These are phyloP conservation scores for Silvanus unidentatus DNA, from an alignment of 2,888 invertebrate species.

Conservation along the genomic window DNA sequence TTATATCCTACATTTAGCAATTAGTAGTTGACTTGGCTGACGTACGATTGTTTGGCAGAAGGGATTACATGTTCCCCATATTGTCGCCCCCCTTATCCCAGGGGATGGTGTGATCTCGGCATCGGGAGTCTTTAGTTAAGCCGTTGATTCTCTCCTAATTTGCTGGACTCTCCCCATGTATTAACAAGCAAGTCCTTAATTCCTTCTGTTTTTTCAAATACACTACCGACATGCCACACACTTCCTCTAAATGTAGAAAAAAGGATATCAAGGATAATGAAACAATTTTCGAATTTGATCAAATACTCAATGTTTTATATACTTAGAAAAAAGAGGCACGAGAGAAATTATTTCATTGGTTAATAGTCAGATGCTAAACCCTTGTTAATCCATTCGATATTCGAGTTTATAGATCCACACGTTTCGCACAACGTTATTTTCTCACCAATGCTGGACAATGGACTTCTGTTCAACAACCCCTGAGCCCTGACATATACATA, in stretches of 20 bases:
- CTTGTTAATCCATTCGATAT: too few relatives aligned
- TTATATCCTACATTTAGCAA: slow-evolving; percentile 31
- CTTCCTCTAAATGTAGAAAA: background rate
- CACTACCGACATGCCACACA: slow-evolving; percentile 5
- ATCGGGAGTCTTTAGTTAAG: slow-evolving; percentile 36
- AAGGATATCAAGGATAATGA: too few relatives aligned
- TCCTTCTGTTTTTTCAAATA: background rate
- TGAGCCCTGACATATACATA: background rate
- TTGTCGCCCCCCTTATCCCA: slow-evolving; percentile 29
- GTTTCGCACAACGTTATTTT: too few relatives aligned
- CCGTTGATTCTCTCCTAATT: slow-evolving; percentile 42
- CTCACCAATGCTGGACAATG: too few relatives aligned
- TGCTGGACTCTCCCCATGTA: slow-evolving; percentile 38
- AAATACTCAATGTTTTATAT: too few relatives aligned
- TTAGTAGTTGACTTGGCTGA: slow-evolving; percentile 35
- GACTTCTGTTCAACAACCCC: too few relatives aligned
- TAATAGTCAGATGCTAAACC: too few relatives aligned
- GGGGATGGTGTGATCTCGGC: slow-evolving; percentile 30
- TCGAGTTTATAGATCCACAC: too few relatives aligned
- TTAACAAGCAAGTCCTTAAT: slow-evolving; percentile 20
- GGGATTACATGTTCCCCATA: slow-evolving; percentile 34
- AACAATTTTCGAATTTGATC: too few relatives aligned
- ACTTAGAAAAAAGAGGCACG: too few relatives aligned
- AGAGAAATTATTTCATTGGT: too few relatives aligned
- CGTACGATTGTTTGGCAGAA: slow-evolving; percentile 31